Evolutionary conservation across 1,140 invertebrate genomes (phyloP).

Genomic region (Nasonia giraulti): DNA sequence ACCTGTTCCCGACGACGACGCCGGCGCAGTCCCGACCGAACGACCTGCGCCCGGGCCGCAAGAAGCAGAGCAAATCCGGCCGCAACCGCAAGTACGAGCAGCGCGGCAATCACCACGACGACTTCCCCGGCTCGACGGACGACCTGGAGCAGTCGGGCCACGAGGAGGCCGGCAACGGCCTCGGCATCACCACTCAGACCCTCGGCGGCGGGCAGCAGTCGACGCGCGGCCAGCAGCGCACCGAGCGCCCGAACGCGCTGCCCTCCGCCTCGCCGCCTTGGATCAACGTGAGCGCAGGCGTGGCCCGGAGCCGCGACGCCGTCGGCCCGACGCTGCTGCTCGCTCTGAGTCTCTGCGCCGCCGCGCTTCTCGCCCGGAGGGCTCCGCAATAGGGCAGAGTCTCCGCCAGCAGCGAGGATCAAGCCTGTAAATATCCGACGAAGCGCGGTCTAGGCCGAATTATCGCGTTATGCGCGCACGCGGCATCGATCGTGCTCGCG

Average conservation of each 20-base stretch:
- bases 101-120: background rate
- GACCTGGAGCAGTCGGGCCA: background rate
- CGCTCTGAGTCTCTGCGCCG: background rate
- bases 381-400: background rate
- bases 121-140: background rate
- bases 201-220: background rate
- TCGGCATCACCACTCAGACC: slow-evolving; percentile 28
- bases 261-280: slow-evolving; percentile 35
- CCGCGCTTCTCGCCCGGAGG: background rate
- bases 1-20: slow-evolving; percentile 42
- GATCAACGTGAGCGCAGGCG: slow-evolving; percentile 11
- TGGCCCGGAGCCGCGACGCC: background rate
- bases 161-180: background rate
- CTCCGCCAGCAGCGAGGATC: background rate
- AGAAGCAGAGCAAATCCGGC: slow-evolving; percentile 18
- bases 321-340: too few species aligned
- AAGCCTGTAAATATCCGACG: background rate
- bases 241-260: slow-evolving; percentile 14
- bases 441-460: background rate
- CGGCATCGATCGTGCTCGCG: background rate
- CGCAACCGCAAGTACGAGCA: slow-evolving; percentile 9
- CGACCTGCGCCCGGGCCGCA: slow-evolving; percentile 38
- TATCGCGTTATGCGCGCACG: background rate
- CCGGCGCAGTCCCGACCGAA: slow-evolving; percentile 43
- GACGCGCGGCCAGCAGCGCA: slow-evolving; percentile 39